Evolutionary conservation across 2,797 vertebrate species (phyloP), one percentile per base, ranked within the genome.

Genomic region (Cirrhinus molitorella): DNA sequence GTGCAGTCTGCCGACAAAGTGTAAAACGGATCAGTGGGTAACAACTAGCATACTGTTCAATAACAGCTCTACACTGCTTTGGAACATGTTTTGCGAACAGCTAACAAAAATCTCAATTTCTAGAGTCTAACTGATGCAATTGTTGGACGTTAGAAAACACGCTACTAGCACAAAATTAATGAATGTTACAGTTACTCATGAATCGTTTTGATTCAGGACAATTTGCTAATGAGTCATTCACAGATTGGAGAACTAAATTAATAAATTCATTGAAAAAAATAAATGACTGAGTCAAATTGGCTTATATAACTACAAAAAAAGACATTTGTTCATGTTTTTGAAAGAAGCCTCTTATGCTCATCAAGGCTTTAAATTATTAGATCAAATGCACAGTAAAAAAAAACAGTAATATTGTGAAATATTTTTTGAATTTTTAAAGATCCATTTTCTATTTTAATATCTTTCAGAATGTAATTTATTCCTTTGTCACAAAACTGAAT

Each of bases 21-120:
- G 51, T 83, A 61, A 61, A 67, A 79, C 14, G 51, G 70, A 66
- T 83, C 51, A 47, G 74, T 71, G 34, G 61, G 31, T 61, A 70
- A 72, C 43, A 70, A 70, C 66, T 25, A 61, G 72, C 31, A 78
- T 43, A 78, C 57, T 65, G 65, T 34, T 83, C 66, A 79, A 78
- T 49, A 63, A 59, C 51, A 11, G 40, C 23, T 63, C 47, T 53
- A 61, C 34, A 43, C 16, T 17, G 19, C 63, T n/a, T 70, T 45
- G 21, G 31, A 51, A 17, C 55, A 59, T 45, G 31, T 81, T 81
- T 72, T 79, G 77, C 31, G 13, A 72, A 71, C n/a, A 25, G 37
- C 25, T 17, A 23, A 23, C 3, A 66, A 55, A 68, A 51, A 71
- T 9, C 51, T 51, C 17, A 72, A 67, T 47, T 55, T 73, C 34